Evolutionary conservation across 2,113 vertebrate genomes (phyloP), one percentile per base, ranked within the genome.

Genomic region (Apodemus sylvaticus): DNA sequence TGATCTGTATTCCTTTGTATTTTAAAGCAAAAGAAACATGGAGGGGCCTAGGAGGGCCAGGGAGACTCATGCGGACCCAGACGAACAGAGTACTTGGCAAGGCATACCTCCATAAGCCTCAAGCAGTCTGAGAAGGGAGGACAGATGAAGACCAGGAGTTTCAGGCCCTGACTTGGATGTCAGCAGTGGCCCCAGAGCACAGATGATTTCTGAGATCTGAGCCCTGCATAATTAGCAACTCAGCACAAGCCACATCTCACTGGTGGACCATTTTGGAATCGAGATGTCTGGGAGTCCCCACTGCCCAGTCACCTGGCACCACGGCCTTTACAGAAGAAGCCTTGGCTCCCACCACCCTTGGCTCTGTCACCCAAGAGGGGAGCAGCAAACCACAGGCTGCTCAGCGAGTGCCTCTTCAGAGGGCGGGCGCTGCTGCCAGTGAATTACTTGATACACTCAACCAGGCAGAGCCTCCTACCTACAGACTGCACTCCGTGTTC

Each of bases 341-440:
- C 82, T 77, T 77, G 70, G 45, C 24, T 60, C 14, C 34, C 12
- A 45, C 96, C 97, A 94, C 91, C 92, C 94, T 68, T 34, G 95
- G 42, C 34, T 73, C 64, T 31, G 17, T 45, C 7, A 39, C 62
- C 48, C 14, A 68, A n/a, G 71, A 48, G 45, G 39, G 74, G 7
- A 29, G 70, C 71, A 62, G 42, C 45, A n/a, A 64, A 73, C 66
- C 19, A 48, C 73, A 10, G n/a, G 66, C 48, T 94, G 71, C 87
- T 58, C 36, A 1, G 70, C 14, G 71, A 42, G 73, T 48, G 53
- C 76, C 86, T 83, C 62, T 74, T n/a, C 66, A 42, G 48, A 92
- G 62, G n/a, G 8, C 36, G n/a, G n/a, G n/a, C n/a, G n/a, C n/a
- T n/a, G 55, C 66, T 60, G 14, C n/a, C 64, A 31, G 70, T 58